Base-by-base conservation (phyloP, 1,140 invertebrate species). In the Homarus americanus region DNA sequence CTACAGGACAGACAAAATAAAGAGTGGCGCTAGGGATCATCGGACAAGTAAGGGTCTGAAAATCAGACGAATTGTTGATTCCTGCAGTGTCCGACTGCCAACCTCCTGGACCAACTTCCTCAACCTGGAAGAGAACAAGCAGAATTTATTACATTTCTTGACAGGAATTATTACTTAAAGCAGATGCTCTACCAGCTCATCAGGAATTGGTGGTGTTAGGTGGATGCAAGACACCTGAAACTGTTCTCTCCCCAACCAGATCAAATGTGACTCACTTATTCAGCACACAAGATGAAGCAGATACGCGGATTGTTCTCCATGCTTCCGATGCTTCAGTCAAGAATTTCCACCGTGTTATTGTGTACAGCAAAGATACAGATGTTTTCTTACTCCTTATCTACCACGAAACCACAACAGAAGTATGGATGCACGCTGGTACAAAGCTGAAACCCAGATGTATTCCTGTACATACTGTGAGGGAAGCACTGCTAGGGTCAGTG, bases 371-470 rank as follows among this genome's bases (percentile, higher is more conserved):
- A 58, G 28, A 66, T 38, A 66, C 28, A 83, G 82, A 83, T 66
- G 49, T 66, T 83, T n/a, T 83, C 63, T 83, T 83, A 38, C 0
- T 83, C 7, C 53, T 83, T 36, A 83, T 49, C 24, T 58, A 53
- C 49, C 41, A 82, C 49, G 28, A 82, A 58, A 4, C 79, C 40
- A 58, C 79, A 58, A 53, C 40, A 82, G 2, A 82, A 58, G 79
- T 82, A 49, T 82, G 79, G 79, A 82, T 82, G 79, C 40, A 82
- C 9, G n/a, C 40, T 53, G 79, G 79, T n/a, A 82, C 79, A 49
- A 49, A 58, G 41, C 4, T 49, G 79, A 82, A 44, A 58, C 79
- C 41, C 17, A 49, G 41, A 82, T 82, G 79, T 82, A 82, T 53
- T 82, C 79, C 79, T 53, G 49, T 82, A 82, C 79, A 82, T 44